Conservation (phyloP, 2,888 invertebrate genomes). For the Dryococelus australis region DNA sequence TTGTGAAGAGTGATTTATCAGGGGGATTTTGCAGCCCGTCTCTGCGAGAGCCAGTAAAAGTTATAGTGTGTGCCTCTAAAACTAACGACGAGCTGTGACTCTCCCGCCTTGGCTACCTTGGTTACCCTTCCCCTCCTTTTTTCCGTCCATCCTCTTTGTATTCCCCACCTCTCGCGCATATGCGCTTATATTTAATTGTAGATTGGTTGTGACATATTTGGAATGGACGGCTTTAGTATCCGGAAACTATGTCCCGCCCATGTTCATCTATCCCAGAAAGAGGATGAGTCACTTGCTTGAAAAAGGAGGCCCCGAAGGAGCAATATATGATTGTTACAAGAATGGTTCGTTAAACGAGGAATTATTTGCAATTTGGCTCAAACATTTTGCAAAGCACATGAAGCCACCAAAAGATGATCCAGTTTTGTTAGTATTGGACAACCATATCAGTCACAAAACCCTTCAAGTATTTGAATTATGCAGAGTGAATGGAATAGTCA, state of each 20-base stretch:
- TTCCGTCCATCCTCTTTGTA: too few species aligned
- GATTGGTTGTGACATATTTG: too few species aligned
- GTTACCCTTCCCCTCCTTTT: too few species aligned
- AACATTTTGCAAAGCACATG: slow-evolving; percentile 33
- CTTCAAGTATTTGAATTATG: slow-evolving; percentile 34
- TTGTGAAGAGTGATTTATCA: too few species aligned
- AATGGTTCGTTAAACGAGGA: slow-evolving; percentile 44
- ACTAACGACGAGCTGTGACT: too few species aligned
- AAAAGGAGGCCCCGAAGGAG: slow-evolving; percentile 56
- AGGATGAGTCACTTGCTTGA: slow-evolving; percentile 54
- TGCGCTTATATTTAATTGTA: too few species aligned
- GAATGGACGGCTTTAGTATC: too few species aligned
- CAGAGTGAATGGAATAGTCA: slow-evolving; percentile 32
- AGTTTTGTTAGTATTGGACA: slow-evolving; percentile 40
- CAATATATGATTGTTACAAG: slow-evolving; percentile 52
- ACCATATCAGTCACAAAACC: slow-evolving; percentile 36
- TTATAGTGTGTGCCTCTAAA: too few species aligned
- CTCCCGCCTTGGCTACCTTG: too few species aligned
- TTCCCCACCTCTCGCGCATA: too few species aligned
- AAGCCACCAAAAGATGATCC: slow-evolving; percentile 27
- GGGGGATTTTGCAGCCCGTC: too few species aligned
- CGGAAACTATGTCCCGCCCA: slow-evolving; percentile 56
- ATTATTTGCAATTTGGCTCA: slow-evolving; percentile 34
- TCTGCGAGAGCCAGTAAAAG: too few species aligned
- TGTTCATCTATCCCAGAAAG: slow-evolving; percentile 58